A percentile compares a stretch with the other conserved stretches of the same genome.
phyloP scores from a whole-genome alignment of 2,113 vertebrate genomes.

The Planiliza haematocheilus region DNA sequence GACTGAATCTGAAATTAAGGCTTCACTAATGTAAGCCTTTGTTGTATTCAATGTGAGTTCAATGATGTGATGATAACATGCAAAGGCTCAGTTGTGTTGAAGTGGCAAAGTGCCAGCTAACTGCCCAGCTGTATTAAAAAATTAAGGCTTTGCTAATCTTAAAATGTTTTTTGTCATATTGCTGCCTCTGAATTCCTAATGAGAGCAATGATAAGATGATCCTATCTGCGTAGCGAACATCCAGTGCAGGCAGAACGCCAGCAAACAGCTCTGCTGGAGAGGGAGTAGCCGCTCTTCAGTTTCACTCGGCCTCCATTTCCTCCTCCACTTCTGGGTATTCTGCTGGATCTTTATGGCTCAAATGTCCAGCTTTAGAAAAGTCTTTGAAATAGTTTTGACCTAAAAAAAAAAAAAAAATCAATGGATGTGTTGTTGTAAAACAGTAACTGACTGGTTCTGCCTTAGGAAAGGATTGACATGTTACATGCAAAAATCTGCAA shows the following conservation, averaged over 20 bases:
- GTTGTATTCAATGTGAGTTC: slow-evolving; percentile 50
- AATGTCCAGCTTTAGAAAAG: slow-evolving; percentile 4
- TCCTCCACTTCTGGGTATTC: background rate
- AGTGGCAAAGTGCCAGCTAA: slow-evolving; percentile 49
- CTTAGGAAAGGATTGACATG: background rate
- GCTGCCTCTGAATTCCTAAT: slow-evolving; percentile 60
- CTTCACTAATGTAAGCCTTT: slow-evolving; percentile 57
- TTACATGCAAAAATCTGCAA: no score
- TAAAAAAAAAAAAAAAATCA: no score
- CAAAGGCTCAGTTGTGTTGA: slow-evolving; percentile 34
- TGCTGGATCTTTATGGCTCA: background rate
- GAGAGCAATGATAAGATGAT: slow-evolving; percentile 45
- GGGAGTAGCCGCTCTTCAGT: background rate
- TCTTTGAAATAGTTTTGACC: slow-evolving; percentile 20
- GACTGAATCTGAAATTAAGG: slow-evolving; percentile 45
- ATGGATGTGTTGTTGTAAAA: background rate
- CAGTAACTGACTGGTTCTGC: no score
- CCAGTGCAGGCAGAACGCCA: slow-evolving; percentile 40
- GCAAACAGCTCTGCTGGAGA: slow-evolving; percentile 27
- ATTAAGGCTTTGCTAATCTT: slow-evolving; percentile 51
- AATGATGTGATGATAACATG: slow-evolving; percentile 55
- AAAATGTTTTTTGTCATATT: slow-evolving; percentile 37
- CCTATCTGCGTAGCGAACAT: slow-evolving; percentile 39
- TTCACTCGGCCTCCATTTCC: background rate
- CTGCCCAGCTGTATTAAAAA: slow-evolving; percentile 44